Evolutionary conservation across 2,888 invertebrate genomes (phyloP).

Genomic region (Megaustenia siamemsis): DNA sequence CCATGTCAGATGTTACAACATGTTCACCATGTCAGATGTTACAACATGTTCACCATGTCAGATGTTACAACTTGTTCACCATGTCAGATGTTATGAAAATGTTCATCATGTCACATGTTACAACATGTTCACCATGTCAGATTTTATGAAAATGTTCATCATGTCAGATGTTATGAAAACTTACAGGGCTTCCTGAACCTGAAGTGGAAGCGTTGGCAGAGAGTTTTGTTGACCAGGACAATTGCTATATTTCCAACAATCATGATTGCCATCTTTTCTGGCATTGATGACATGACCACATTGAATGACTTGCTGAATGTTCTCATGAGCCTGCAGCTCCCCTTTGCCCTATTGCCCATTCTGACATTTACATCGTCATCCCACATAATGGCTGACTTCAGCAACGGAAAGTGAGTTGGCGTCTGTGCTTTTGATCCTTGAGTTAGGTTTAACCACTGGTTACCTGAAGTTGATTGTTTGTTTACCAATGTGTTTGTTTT

Average conservation of each 20-base stretch:
- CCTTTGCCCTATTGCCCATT: constrained; percentile 92
- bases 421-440: no score
- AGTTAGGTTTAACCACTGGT: no score
- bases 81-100: no score
- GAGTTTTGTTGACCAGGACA: constrained; percentile 90
- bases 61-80: no score
- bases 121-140: not conserved
- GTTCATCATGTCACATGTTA: no score
- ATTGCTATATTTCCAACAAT: constrained; percentile 87
- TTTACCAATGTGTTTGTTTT: no score
- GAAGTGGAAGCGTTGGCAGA: constrained; percentile 85
- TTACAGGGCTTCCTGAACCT: constrained; percentile 77
- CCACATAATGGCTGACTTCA: constrained; percentile 91
- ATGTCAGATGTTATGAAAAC: not conserved
- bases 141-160: not conserved
- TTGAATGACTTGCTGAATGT: constrained; percentile 94
- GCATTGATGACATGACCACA: constrained; percentile 86
- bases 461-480: no score
- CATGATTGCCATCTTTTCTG: constrained; percentile 78
- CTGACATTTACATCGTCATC: constrained; percentile 90
- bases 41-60: no score
- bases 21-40: no score
- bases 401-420: constrained; percentile 82
- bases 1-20: no score
- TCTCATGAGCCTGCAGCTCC: constrained; percentile 91